A percentile compares a stretch with the other conserved stretches of the same genome.
These are phyloP conservation scores for Malachius bipustulatus DNA, from an alignment of 2,888 invertebrate genomes.

Conservation along the genomic window DNA sequence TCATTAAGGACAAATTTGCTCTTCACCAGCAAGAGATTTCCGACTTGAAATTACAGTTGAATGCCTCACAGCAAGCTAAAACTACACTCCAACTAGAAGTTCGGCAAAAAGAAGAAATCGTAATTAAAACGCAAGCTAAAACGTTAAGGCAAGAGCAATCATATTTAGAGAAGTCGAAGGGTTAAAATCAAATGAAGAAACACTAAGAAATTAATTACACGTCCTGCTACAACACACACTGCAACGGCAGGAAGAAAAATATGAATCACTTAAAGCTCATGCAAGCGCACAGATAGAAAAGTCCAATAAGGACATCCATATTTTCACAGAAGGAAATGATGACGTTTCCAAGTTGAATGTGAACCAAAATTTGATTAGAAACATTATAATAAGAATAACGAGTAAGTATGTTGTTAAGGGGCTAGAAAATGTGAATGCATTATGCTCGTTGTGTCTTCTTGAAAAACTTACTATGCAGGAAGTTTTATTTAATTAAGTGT, in stretches of 20 bases:
- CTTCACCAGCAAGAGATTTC: constrained; percentile 26
- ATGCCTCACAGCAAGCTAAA: constrained; percentile 30
- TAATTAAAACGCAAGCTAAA: constrained; percentile 32
- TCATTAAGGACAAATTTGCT: constrained; percentile 23
- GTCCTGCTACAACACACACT: constrained; percentile 61
- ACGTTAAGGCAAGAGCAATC: constrained; percentile 26
- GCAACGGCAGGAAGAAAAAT: constrained; percentile 68
- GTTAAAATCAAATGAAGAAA: constrained; percentile 63
- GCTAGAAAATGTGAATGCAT: too few relatives aligned
- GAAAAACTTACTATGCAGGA: too few relatives aligned
- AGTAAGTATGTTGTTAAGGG: too few relatives aligned
- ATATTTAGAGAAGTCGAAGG: constrained; percentile 45
- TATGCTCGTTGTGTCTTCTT: too few relatives aligned
- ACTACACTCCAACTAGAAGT: constrained; percentile 30
- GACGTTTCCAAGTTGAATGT: too few relatives aligned
- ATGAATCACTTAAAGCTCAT: constrained; percentile 77
- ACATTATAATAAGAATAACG: too few relatives aligned
- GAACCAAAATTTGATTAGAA: too few relatives aligned
- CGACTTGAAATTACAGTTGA: constrained; percentile 29
- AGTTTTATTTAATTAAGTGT: too few relatives aligned
- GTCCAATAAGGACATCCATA: too few relatives aligned
- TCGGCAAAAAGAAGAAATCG: constrained; percentile 31
- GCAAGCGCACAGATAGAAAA: constrained; percentile 82
- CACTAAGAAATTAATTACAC: constrained; percentile 56
- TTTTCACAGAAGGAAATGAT: too few relatives aligned